These are phyloP conservation scores for Latrodectus elegans DNA, from an alignment of 2,888 invertebrate genomes.

Conservation along the genomic window DNA sequence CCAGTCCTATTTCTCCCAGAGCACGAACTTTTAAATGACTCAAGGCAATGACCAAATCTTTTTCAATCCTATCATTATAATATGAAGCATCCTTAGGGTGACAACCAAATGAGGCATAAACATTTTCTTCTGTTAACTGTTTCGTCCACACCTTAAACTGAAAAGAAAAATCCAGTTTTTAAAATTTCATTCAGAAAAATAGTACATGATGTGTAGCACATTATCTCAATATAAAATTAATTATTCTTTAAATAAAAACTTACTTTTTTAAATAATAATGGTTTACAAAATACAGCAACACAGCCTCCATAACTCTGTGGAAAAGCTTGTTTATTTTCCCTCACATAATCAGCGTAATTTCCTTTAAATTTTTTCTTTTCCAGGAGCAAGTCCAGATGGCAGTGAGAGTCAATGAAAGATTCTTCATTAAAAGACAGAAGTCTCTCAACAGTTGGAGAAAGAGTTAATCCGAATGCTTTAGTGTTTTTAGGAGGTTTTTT, in stretches of 20 bases:
- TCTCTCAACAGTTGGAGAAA: background rate
- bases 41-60: conserved; percentile 61
- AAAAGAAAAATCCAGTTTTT: conserved; percentile 1
- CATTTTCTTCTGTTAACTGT: conserved; percentile 66
- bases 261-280: conserved; percentile 69
- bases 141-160: conserved; percentile 70
- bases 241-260: background rate
- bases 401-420: conserved; percentile 74
- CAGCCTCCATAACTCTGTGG: conserved; percentile 75
- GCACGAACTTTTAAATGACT: conserved; percentile 74
- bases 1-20: conserved; percentile 77
- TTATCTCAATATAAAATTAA: background rate
- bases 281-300: conserved; percentile 76
- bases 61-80: conserved; percentile 69
- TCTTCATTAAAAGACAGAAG: background rate
- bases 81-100: conserved; percentile 73
- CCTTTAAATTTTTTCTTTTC: conserved; percentile 70
- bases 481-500: too few relatives aligned
- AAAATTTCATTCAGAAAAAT: too few relatives aligned
- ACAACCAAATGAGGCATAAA: conserved; percentile 74
- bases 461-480: too few relatives aligned
- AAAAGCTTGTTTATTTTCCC: conserved; percentile 72
- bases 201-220: too few relatives aligned
- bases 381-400: conserved; percentile 74
- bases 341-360: conserved; percentile 72